A percentile compares a stretch with the other conserved stretches of the same genome.
Conservation (phyloP, 1,140 invertebrate species). For the Sycophaga agraensis region DNA sequence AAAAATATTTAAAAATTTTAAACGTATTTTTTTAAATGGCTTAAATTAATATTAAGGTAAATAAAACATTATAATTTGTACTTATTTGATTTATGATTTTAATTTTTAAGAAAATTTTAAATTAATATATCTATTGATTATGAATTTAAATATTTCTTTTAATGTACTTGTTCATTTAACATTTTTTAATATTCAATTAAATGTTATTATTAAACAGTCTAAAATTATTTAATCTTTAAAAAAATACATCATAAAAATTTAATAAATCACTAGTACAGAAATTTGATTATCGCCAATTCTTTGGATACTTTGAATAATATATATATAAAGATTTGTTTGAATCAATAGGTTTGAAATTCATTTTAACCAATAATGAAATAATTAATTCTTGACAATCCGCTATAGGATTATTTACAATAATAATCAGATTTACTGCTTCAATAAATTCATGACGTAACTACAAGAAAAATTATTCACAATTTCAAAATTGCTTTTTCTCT, state of each 20-base stretch:
- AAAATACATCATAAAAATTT: neutral
- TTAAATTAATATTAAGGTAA: neutral
- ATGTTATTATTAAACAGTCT: neutral
- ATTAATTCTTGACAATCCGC: neutral
- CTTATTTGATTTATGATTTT: too few relatives aligned
- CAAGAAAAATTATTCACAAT: slow-evolving; percentile 16
- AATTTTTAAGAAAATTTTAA: too few relatives aligned
- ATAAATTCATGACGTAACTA: slow-evolving; percentile 15
- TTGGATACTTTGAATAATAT: slow-evolving; percentile 10
- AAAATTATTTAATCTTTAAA: neutral
- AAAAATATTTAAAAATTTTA: neutral
- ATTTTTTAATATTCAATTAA: neutral
- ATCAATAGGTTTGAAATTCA: slow-evolving; percentile 13
- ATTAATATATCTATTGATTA: too few relatives aligned
- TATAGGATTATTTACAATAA: slow-evolving; percentile 19
- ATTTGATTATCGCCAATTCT: slow-evolving; percentile 18
- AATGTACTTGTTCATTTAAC: neutral
- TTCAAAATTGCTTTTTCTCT: slow-evolving; percentile 13
- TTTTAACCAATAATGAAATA: slow-evolving; percentile 2
- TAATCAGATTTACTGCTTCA: slow-evolving; percentile 19
- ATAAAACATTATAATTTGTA: neutral
- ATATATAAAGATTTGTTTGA: slow-evolving; percentile 14
- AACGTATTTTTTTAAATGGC: neutral
- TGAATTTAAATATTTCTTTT: too few relatives aligned
- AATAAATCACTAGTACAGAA: slow-evolving; percentile 24